Conservation (phyloP, 2,888 invertebrate genomes). For the Archips crataeganus region DNA sequence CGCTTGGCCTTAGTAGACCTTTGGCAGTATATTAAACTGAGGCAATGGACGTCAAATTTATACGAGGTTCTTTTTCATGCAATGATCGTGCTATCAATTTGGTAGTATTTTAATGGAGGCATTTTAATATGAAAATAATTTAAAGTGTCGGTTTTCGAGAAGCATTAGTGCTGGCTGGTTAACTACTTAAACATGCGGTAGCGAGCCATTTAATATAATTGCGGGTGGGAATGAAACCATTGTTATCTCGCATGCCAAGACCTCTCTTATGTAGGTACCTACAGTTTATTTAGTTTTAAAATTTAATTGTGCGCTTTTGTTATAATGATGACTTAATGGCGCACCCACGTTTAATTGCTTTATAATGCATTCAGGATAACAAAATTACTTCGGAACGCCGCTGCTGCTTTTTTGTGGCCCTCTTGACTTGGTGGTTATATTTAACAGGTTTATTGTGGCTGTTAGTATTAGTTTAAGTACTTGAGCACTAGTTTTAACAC, state of each 20-base stretch:
- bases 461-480: constrained; percentile 20
- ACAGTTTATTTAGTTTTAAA: constrained; percentile 74
- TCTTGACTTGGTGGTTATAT: constrained; percentile 7
- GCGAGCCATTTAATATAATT: constrained; percentile 43
- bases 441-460: constrained; percentile 25
- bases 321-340: constrained; percentile 70
- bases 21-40: not conserved
- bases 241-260: constrained; percentile 53
- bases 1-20: constrained; percentile 3
- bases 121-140: constrained; percentile 26
- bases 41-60: constrained; percentile 3
- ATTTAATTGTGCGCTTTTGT: constrained; percentile 73
- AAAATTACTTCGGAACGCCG: constrained; percentile 57
- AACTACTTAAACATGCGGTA: constrained; percentile 27
- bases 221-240: constrained; percentile 44
- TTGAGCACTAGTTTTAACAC: constrained; percentile 15
- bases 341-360: constrained; percentile 56
- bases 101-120: constrained; percentile 16
- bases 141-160: constrained; percentile 31
- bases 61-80: constrained; percentile 3
- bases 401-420: constrained; percentile 13
- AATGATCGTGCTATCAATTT: constrained; percentile 7
- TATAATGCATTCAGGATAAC: constrained; percentile 50
- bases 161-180: constrained; percentile 39
- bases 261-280: constrained; percentile 60